These are phyloP conservation scores for Drosophila mercatorum DNA, from an alignment of 2,888 invertebrate genomes.

Conservation along the genomic window DNA sequence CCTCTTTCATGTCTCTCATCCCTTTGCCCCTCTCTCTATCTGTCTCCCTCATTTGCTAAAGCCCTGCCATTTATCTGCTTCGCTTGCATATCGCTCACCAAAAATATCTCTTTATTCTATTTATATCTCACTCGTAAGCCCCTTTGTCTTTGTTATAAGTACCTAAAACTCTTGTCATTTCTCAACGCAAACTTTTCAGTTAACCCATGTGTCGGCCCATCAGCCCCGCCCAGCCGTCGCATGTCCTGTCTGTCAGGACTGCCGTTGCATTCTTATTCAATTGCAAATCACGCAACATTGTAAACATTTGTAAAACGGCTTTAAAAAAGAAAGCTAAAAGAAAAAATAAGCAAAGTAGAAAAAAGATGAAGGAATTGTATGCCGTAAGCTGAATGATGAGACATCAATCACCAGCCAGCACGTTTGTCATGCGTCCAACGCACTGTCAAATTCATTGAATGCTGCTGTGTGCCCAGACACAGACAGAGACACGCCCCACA, in stretches of 20 bases:
- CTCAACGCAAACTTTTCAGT: constrained; percentile 37
- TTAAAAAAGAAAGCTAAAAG: constrained; percentile 38
- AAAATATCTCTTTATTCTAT: constrained; percentile 15
- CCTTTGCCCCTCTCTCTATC: background rate
- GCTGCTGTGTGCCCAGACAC: constrained; percentile 33
- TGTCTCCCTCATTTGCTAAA: background rate
- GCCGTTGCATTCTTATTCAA: constrained; percentile 67
- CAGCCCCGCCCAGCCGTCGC: background rate
- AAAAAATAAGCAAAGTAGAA: constrained; percentile 7
- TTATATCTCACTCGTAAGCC: constrained; percentile 6
- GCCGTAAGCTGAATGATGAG: constrained; percentile 72
- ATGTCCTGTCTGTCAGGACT: constrained; percentile 25
- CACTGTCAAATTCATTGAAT: constrained; percentile 72
- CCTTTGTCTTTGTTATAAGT: background rate
- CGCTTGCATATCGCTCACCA: background rate
- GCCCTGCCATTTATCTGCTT: background rate
- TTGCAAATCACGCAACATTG: constrained; percentile 79
- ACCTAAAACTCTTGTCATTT: constrained; percentile 27
- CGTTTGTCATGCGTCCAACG: constrained; percentile 71
- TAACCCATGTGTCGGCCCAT: constrained; percentile 30
- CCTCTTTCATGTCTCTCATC: background rate
- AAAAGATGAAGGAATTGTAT: constrained; percentile 29
- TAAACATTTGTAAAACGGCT: constrained; percentile 79
- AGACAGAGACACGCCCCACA: constrained; percentile 37
- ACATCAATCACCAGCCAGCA: constrained; percentile 71